These are phyloP conservation scores for Barbus barbus DNA, from an alignment of 2,113 vertebrate species.

Conservation along the genomic window DNA sequence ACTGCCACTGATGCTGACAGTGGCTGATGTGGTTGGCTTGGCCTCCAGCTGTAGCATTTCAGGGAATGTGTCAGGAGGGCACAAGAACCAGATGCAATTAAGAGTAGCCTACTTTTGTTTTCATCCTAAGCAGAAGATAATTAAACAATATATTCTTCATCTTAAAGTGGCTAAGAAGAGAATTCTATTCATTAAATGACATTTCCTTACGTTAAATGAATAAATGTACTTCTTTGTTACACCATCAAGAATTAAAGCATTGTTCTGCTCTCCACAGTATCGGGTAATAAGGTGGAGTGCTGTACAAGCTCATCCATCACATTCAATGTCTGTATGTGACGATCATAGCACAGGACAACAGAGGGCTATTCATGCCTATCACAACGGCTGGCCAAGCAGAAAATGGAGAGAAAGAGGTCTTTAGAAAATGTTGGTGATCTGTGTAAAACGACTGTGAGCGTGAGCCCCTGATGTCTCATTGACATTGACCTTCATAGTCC, in stretches of 20 bases:
- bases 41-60: background rate
- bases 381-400: constrained; percentile 60
- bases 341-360: constrained; percentile 63
- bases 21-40: constrained; percentile 18
- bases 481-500: constrained; percentile 40
- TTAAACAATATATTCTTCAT: constrained; percentile 18
- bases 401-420: constrained; percentile 57
- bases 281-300: constrained; percentile 35
- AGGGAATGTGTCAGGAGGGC: constrained; percentile 37
- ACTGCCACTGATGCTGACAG: background rate
- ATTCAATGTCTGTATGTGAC: constrained; percentile 64
- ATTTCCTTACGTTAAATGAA: background rate
- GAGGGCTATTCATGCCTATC: constrained; percentile 55
- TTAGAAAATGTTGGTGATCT: constrained; percentile 48
- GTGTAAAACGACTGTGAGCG: constrained; percentile 56
- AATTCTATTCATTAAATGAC: constrained; percentile 23
- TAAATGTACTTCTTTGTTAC: constrained; percentile 27
- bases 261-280: constrained; percentile 5
- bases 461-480: constrained; percentile 45
- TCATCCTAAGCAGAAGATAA: constrained; percentile 63
- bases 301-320: constrained; percentile 65
- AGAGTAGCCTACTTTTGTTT: constrained; percentile 64
- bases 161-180: constrained; percentile 58
- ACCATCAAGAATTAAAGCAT: background rate
- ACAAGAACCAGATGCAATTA: constrained; percentile 65